Evolutionary conservation across 2,888 invertebrate species (phyloP), one percentile per base, ranked within the genome.

Genomic region (Drosophila anomalata): DNA sequence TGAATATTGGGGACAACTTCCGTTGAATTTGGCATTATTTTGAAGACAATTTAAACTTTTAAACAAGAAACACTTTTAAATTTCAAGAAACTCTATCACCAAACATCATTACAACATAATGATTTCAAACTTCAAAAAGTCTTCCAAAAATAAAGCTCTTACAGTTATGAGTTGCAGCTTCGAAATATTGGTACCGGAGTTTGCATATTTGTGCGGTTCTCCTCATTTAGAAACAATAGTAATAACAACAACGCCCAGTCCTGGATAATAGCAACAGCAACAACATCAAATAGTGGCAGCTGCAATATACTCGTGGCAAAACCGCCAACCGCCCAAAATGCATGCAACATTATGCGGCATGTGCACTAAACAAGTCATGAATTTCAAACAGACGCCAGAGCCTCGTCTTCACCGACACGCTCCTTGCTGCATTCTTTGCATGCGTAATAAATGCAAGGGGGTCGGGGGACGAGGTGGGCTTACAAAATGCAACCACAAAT

Each of bases 311-410:
- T 56, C 47, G 70, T 39, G 58, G 58, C 72, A 39, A 2, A 41
- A 20, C 44, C 44, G n/a, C 44, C 63, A 39, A 36, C 47, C 36
- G 31, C 51, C 61, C 74, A 46, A 61, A 84, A 78, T 87, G 76
- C 67, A 87, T 87, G 86, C 87, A 78, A 87, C 83, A 87, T 84
- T 85, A 84, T 86, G 88, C 88, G 79, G 86, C 84, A 84, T 84
- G 84, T 85, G 86, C 78, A 72, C 84, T 79, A 84, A 84, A 85
- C 84, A 87, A 75, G 84, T 82, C 84, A 84, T 84, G 84, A 84
- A 84, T 84, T 87, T 83, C 86, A 84, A 84, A 63, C 75, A 85
- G 87, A 72, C 73, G 65, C 68, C 54, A 31, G 52, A 31, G 33
- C 52, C 46, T 36, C 65, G 42, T 46, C 29, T 52, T 33, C 11